Base-by-base conservation (phyloP, 2,113 vertebrate species). In the Cynocephalus volans region DNA sequence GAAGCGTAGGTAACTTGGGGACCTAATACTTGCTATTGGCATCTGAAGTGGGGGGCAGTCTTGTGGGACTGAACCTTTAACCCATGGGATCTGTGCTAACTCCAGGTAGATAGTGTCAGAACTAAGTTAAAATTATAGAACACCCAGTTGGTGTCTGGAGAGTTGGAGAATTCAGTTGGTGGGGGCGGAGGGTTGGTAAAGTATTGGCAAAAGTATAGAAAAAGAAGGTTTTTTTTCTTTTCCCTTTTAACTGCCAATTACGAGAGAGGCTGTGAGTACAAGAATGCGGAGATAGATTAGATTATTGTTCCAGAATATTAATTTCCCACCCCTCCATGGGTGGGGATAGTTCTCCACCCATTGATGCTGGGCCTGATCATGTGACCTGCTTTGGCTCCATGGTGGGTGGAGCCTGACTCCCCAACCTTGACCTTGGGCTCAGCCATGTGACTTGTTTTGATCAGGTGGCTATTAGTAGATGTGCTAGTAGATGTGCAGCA, bases 401-500 rank as follows among this genome's bases (percentile, higher is more conserved):
- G n/a, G 41, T 23, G 36, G 58, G 21, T 8, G 31, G n/a, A 13
- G 12, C 67, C 56, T 6, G 9, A 15, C 15, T 36, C 60, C 75
- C 54, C 48, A 28, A 3, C 41, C 41, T 41, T 41, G 41, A 41
- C 41, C 41, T 41, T 41, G 41, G 41, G 41, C 10, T 60, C n/a
- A 23, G 45, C 41, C 19, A 0, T 6, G 50, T 9, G 36, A 14
- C 81, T 52, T 64, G 65, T 10, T 33, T 77, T 28, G 26, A 58
- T 41, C 45, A 8, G 31, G 0, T 28, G 82, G 50, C 1, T n/a
- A 6, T 2, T 10, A 26, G 41, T 6, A 1, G 69, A 5, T 11
- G 15, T n/a, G 9, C 36, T 10, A 26, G 41, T 6, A 1, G 69
- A 5, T 11, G 15, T n/a, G 9, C 36, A 2, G 1, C 4, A 1